A percentile compares a stretch with the other conserved stretches of the same genome.
These are phyloP conservation scores for Xiphorhynchus erythropygius DNA, from an alignment of 2,797 vertebrate genomes.

Conservation along the genomic window DNA sequence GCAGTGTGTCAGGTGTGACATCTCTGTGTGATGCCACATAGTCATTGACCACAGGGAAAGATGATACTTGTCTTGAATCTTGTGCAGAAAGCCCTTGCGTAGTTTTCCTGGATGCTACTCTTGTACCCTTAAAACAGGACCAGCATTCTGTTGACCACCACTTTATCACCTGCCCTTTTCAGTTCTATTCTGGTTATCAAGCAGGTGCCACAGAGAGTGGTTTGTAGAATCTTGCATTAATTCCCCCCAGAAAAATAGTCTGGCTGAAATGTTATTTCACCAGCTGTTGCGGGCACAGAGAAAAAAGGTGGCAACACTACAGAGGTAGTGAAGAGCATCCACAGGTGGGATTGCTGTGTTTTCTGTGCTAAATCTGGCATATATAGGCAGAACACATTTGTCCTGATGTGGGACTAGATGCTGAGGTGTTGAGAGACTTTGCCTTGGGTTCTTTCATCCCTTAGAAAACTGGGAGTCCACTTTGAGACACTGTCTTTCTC, in stretches of 20 bases:
- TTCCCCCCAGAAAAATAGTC: neutral
- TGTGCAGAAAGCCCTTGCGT: neutral
- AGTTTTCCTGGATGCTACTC: neutral
- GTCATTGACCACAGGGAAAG: neutral
- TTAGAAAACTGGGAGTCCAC: neutral
- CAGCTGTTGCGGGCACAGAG: neutral
- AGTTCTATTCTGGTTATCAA: neutral
- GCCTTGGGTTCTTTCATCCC: neutral
- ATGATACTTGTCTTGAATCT: neutral
- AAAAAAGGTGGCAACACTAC: neutral
- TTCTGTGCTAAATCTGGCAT: neutral
- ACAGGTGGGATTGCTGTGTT: neutral
- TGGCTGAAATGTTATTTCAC: neutral
- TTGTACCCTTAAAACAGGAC: neutral
- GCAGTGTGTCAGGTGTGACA: neutral
- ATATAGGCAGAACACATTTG: neutral
- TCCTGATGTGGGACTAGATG: neutral
- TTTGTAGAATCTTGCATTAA: neutral
- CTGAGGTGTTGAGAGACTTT: neutral
- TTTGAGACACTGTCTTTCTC: neutral
- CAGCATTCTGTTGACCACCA: neutral
- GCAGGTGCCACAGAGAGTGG: fast-evolving
- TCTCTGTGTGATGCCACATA: neutral
- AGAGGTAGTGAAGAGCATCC: neutral
- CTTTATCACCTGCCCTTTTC: neutral